Evolutionary conservation across 2,888 invertebrate genomes (phyloP).

Genomic region (Amiota mariae): DNA sequence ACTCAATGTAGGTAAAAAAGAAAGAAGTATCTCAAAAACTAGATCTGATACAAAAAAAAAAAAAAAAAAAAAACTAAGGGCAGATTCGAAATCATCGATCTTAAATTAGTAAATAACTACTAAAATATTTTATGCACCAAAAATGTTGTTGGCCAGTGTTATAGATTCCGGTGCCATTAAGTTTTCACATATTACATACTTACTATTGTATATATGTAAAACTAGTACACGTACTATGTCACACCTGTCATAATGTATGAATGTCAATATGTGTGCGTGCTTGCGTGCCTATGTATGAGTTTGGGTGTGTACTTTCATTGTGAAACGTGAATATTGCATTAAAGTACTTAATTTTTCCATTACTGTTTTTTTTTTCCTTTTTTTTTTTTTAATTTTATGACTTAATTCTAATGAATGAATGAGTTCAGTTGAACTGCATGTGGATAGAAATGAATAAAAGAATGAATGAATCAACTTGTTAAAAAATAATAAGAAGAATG

Average conservation of each 20-base stretch:
- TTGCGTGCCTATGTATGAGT: neutral
- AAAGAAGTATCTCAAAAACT: no score
- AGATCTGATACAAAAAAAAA: no score
- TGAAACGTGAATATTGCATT: slow-evolving; percentile 9
- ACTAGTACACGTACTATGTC: neutral
- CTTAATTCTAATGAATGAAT: slow-evolving; percentile 12
- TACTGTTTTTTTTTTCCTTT: neutral
- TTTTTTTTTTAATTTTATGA: slow-evolving; percentile 12
- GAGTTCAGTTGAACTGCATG: neutral
- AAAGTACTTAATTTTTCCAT: neutral
- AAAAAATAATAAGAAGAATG: neutral
- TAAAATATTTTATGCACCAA: no score
- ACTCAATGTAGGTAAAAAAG: no score
- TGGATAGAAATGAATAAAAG: no score
- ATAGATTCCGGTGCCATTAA: no score
- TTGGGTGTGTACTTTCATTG: neutral
- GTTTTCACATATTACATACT: no score
- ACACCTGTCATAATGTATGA: neutral
- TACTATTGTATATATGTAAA: neutral
- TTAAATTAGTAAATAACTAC: no score
- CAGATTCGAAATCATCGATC: no score
- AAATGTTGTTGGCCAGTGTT: no score
- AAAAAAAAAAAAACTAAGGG: no score
- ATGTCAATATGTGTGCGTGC: neutral
- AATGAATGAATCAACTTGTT: neutral